Percentiles rank a stretch among this genome's conserved stretches.
These are phyloP conservation scores for Thyatira batis DNA, from an alignment of 2,888 invertebrate species.

Conservation along the genomic window DNA sequence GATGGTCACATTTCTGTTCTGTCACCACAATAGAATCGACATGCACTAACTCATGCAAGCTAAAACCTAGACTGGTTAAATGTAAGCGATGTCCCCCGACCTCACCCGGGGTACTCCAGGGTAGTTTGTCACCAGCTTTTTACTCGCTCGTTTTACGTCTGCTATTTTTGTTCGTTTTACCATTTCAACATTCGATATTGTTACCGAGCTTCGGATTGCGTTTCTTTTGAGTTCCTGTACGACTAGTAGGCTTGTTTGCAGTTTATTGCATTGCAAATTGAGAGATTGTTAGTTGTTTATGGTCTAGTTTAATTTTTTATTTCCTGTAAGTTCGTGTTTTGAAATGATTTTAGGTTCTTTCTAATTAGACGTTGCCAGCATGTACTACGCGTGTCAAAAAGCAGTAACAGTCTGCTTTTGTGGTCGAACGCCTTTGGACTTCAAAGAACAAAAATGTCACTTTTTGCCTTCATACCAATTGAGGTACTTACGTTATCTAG, in stretches of 20 bases:
- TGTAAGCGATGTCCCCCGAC: slow-evolving; percentile 46
- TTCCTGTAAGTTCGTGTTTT: no score
- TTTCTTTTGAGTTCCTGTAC: background rate
- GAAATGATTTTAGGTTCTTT: no score
- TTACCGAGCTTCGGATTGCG: slow-evolving; percentile 20
- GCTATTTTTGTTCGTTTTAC: slow-evolving; percentile 39
- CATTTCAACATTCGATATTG: slow-evolving; percentile 39
- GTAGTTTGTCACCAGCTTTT: slow-evolving; percentile 56
- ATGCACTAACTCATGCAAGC: slow-evolving; percentile 18
- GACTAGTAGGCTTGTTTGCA: background rate
- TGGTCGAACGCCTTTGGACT: no score
- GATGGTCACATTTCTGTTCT: no score
- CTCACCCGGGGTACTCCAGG: slow-evolving; percentile 21
- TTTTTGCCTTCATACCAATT: no score
- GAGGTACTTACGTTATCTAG: no score
- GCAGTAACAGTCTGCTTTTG: no score
- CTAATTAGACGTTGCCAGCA: no score
- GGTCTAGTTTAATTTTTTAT: slow-evolving; percentile 8
- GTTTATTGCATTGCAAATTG: background rate
- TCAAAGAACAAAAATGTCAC: no score
- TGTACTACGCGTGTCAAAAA: no score
- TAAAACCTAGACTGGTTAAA: slow-evolving; percentile 21
- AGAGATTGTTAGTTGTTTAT: slow-evolving; percentile 14
- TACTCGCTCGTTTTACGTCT: slow-evolving; percentile 49
- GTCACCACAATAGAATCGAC: no score